phyloP scores from a whole-genome alignment of 1,140 invertebrate genomes.

The Ceratina australensis region DNA sequence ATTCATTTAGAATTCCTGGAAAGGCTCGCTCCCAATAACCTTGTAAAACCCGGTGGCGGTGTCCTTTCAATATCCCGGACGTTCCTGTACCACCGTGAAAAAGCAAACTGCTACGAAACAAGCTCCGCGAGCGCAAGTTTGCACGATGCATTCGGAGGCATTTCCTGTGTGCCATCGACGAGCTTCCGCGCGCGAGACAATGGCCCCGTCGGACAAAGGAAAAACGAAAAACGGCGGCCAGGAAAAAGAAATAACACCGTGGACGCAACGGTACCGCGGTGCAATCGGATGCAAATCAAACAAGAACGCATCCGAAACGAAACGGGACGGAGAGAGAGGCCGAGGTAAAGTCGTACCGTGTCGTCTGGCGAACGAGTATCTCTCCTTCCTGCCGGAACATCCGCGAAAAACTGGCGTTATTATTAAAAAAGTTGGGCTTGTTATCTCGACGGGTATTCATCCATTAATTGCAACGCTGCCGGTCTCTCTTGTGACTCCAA shows the following conservation, averaged over 20 bases:
- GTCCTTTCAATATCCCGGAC: neutral
- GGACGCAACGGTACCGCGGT: neutral
- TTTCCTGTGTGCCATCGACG: slow-evolving; percentile 24
- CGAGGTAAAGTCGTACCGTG: neutral
- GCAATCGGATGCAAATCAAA: slow-evolving; percentile 39
- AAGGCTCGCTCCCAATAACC: no score
- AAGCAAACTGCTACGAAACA: neutral
- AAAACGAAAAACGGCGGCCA: slow-evolving; percentile 21
- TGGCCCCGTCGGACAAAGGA: slow-evolving; percentile 11
- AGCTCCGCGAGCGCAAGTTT: neutral
- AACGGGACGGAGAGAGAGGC: neutral
- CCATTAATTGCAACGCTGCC: slow-evolving; percentile 63
- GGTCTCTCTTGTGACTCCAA: no score
- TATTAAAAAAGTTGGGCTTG: slow-evolving; percentile 71
- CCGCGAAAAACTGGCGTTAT: slow-evolving; percentile 61
- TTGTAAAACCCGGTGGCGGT: no score
- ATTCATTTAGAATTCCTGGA: no score
- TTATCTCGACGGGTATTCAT: slow-evolving; percentile 60
- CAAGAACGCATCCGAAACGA: slow-evolving; percentile 14
- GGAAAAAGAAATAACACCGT: slow-evolving; percentile 1
- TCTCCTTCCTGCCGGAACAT: slow-evolving; percentile 1
- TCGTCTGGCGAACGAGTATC: neutral
- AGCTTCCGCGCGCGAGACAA: slow-evolving; percentile 37
- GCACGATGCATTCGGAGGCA: slow-evolving; percentile 5
- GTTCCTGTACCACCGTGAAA: neutral